Evolutionary conservation across 2,797 vertebrate species (phyloP).

Genomic region (Pangasius krempfi): DNA sequence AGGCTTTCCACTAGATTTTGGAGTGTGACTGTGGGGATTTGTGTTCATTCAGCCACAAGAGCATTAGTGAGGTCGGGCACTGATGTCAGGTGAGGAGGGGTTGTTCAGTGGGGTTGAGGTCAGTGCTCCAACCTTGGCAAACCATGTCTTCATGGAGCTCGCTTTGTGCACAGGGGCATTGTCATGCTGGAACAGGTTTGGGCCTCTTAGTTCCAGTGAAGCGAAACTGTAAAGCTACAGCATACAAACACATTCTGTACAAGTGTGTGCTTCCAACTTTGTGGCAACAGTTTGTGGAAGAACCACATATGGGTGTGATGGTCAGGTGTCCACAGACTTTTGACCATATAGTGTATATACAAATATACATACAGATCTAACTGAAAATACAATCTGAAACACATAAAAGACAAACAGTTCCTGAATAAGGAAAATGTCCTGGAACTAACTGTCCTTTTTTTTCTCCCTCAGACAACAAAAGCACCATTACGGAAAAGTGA

Average conservation of each 20-base stretch:
- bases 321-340: neutral
- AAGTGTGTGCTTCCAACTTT: neutral
- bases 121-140: neutral
- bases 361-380: neutral
- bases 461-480: slow-evolving; percentile 26
- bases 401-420: slow-evolving; percentile 12
- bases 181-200: neutral
- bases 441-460: slow-evolving; percentile 30
- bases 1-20: neutral
- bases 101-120: neutral
- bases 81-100: neutral
- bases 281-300: neutral
- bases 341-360: neutral
- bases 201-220: neutral
- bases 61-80: neutral
- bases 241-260: too few species aligned
- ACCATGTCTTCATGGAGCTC: neutral
- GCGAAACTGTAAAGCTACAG: neutral
- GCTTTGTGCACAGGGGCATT: neutral
- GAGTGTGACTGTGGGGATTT: neutral
- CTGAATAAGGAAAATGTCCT: neutral
- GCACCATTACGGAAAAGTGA: slow-evolving; percentile 29
- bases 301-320: neutral
- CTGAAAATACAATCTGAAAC: neutral
- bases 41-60: neutral